Evolutionary conservation across 2,888 invertebrate genomes (phyloP), one percentile per base, ranked within the genome.

Genomic region (Drosophila diplacantha): DNA sequence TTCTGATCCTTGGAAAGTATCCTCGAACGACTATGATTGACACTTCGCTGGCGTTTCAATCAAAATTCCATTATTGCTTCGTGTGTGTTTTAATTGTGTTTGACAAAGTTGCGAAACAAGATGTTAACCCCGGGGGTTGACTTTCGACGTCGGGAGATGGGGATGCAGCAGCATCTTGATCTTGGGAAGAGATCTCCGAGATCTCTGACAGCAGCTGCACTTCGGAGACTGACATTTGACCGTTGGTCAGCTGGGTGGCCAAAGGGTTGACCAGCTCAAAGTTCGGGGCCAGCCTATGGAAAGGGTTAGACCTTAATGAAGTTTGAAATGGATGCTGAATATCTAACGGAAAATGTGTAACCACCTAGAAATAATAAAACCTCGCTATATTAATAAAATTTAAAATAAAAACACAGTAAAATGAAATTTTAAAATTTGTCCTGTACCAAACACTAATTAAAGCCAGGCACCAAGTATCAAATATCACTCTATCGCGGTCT

Each of bases 31-130:
- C 47, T 50, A 38, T 82, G 82, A 82, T 83, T 82, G 82, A 83
- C 82, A 73, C 54, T 75, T 76, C 57, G 72, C 60, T 70, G 69
- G 72, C 76, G 69, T 59, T 81, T 69, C 77, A 77, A 81, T 81
- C 73, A 82, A 81, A 80, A 72, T 75, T 69, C 31, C 58, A 50
- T 71, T 74, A 64, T 68, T 51, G 44, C 58, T 39, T 50, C 43
- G 62, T 49, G 60, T 71, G 72, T 71, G 38, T 61, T 66, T 69
- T 84, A 79, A 81, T 84, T 82, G 68, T 71, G 53, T 73, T 74
- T 81, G 77, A 77, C 79, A 79, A 73, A 83, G 74, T 83, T 74
- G 79, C 72, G 66, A 74, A 81, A 74, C 77, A 81, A 81, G 81
- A 74, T 81, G 73, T 69, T 73, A 67, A 55, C 65, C 60, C 52